These are phyloP conservation scores for Turdus rufiventris DNA, from an alignment of 2,113 vertebrate species.

Conservation along the genomic window DNA sequence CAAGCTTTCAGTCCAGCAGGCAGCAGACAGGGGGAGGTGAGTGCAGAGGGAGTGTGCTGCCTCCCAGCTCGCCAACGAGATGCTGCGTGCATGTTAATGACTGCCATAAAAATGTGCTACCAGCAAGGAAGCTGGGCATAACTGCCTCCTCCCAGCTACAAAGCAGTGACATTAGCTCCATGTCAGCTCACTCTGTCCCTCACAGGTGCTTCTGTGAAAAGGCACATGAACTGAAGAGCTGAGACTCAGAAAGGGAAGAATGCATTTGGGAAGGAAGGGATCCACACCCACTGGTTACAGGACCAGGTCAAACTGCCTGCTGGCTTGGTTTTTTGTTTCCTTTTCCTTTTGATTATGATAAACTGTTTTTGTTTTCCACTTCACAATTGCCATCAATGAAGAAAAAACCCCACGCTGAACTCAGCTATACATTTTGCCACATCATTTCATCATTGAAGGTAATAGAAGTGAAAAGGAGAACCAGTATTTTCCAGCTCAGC, in stretches of 20 bases:
- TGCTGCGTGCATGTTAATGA: neutral
- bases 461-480: neutral
- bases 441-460: neutral
- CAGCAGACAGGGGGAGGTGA: neutral
- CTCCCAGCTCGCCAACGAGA: neutral
- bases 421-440: neutral
- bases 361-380: neutral
- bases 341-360: constrained; percentile 27
- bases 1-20: neutral
- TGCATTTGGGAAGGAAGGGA: constrained; percentile 29
- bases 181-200: neutral
- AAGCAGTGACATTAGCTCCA: neutral
- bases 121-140: neutral
- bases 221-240: neutral
- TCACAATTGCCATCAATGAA: neutral
- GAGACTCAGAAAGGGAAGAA: neutral
- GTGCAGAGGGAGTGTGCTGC: neutral
- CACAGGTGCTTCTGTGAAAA: constrained; percentile 27
- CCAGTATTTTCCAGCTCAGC: neutral
- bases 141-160: neutral
- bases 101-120: neutral
- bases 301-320: constrained; percentile 26
- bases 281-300: neutral
- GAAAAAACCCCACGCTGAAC: neutral
- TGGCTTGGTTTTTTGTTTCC: constrained; percentile 8